Evolutionary conservation across 1,140 invertebrate genomes (phyloP), one percentile per base, ranked within the genome.

Genomic region (Archivesica marissinica): DNA sequence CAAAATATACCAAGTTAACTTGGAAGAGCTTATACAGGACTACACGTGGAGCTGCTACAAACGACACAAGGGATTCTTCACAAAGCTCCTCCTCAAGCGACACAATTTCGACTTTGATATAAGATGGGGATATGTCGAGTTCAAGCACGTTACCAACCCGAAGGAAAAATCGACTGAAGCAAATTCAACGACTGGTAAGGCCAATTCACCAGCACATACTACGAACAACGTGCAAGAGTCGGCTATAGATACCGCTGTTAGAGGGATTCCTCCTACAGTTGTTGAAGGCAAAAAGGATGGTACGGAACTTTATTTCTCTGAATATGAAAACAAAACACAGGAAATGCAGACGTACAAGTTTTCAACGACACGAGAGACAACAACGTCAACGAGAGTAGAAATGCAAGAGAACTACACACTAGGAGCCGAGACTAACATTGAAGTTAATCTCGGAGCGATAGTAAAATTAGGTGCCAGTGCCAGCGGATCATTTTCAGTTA

Each of bases 361-460:
- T 66, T 38, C 52, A 0, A 66, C 84, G 0, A 30, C 47, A 25
- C 44, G 84, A 2, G 61, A 86, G 35, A 86, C 84, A 15, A 44
- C 52, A 25, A 52, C 75, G 3, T 50, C 76, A 20, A 68, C 77
- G 1, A 76, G 25, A 17, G 30, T 86, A 33, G 84, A 86, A 72
- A 33, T 86, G 30, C 84, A 86, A 56, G 84, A 86, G 39, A 86
- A 80, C 50, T 86, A 86, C 35, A 86, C 76, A 50, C 7, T 86
- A 20, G 84, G 76, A 39, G 84, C 76, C 15, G 9, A 61, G 28
- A 86, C 76, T 30, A 86, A 86, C 23, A 25, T 86, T 20, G 75
- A 79, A 47, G 25, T 86, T 11, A 61, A 79, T 64, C 44, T 86
- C 4, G 76, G 35, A n/a, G 66, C 38, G 6, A 47, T 86, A 44